Base-by-base conservation (phyloP, 1,140 invertebrate genomes). In the Heterodera carotae region DNA sequence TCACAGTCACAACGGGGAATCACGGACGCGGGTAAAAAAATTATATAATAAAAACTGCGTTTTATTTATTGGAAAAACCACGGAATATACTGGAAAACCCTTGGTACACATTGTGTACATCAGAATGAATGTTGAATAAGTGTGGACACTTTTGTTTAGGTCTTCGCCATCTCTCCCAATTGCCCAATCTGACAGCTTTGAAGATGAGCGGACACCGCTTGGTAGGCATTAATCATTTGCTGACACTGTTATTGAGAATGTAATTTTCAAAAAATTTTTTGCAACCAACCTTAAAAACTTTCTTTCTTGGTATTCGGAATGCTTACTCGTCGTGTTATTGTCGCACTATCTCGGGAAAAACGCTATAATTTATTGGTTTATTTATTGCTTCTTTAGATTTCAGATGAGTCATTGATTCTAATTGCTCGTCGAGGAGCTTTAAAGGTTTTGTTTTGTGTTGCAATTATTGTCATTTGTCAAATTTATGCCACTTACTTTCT, bases 1-100 rank as follows among this genome's bases (percentile, higher is more conserved):
- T 74, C 72, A 25, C 59, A 62, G 31, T 74, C 72, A 8, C 59
- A 74, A 15, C 72, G 72, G 15, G 56, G 27, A 2, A 64, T 74
- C 27, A 74, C 72, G 25, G 72, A 74, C 59, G 27, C 56, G 12
- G 72, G 48, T 56, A n/a, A 22, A 4, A n/a, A n/a, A 15, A 53
- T 53, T 18, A 1, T 53, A 18, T 53, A 53, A 1, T 2, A 43
- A 43, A 43, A n/a, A n/a, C n/a, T n/a, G 15, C 15, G 39, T 43
- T 43, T 39, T 43, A 2, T 12, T 7, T 12, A 10, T 2, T 43
- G 39, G 39, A 43, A 43, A 10, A 10, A 7, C 2, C 39, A 12
- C 15, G 7, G 39, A 7, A 43, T n/a, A n/a, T n/a, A n/a, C n/a
- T n/a, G n/a, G n/a, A n/a, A n/a, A n/a, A n/a, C n/a, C n/a, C n/a